phyloP scores from a whole-genome alignment of 2,797 vertebrate species.

The Micropoecilia bifurca region DNA sequence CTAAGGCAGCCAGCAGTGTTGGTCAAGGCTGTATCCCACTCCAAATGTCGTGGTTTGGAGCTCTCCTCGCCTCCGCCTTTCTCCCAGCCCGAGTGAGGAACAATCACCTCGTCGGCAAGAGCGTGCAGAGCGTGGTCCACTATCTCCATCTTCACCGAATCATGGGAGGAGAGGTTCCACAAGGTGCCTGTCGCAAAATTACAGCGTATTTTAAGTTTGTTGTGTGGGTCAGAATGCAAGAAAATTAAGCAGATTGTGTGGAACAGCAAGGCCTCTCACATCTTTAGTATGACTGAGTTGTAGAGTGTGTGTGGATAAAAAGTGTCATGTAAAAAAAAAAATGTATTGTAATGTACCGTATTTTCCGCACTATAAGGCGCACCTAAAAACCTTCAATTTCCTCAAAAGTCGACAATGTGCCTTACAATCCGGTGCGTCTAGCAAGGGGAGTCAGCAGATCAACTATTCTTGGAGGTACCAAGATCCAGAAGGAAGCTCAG shows the following conservation, averaged over 20 bases:
- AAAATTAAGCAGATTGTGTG: not conserved
- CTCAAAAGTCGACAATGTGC: too few relatives aligned
- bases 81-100: conserved; percentile 95
- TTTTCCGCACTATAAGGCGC: too few relatives aligned
- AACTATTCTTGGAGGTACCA: too few relatives aligned
- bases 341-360: too few relatives aligned
- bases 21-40: conserved; percentile 95
- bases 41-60: conserved; percentile 93
- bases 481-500: too few relatives aligned
- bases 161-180: conserved; percentile 98
- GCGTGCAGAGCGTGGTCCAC: conserved; percentile 96
- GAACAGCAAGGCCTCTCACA: not conserved
- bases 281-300: too few relatives aligned
- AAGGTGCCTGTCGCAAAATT: conserved; percentile 84
- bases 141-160: conserved; percentile 98
- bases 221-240: not conserved
- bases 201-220: not conserved
- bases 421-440: too few relatives aligned
- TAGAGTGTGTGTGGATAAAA: not conserved
- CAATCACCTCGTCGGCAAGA: conserved; percentile 91
- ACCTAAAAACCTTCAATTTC: too few relatives aligned
- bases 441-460: too few relatives aligned
- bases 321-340: too few relatives aligned
- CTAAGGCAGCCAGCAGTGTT: conserved; percentile 98
- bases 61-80: conserved; percentile 88